Evolutionary conservation across 2,888 invertebrate genomes (phyloP), one percentile per base, ranked within the genome.

Genomic region (Lycia hirtaria): DNA sequence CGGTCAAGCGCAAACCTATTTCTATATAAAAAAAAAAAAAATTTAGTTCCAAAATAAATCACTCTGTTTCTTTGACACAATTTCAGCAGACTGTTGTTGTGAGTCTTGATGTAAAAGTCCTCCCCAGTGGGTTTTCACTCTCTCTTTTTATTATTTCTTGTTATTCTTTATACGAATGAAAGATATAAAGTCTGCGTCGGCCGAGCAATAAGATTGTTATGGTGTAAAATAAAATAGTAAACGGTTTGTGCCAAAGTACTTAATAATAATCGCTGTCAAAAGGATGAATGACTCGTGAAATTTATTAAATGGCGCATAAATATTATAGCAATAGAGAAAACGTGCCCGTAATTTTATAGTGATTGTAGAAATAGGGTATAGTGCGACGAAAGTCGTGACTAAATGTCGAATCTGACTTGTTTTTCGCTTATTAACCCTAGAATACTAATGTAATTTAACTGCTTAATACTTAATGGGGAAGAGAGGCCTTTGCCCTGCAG

Each of bases 141-240:
- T 53, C 53, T 41, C 40, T 6, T 49, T 58, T 58, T 58, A 58
- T 58, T 53, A 49, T 58, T 58, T 58, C 57, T 58, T 58, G 57
- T 58, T 52, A 49, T 53, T 48, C 52, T 49, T 58, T 52, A 58
- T 48, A 52, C 33, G 57, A 47, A 51, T 48, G 37, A 48, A 48
- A 48, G 57, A 58, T 58, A 60, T 56, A 60, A 64, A 64, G 45
- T 55, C 41, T 20, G 37, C 20, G 57, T 52, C 37, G 53, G 49
- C 50, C 43, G 7, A 35, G 56, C 40, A 33, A 44, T 64, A 56
- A 60, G 40, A 52, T 60, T 56, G 53, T 53, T 50, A 59, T 54
- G 56, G 53, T 24, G 47, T 37, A 17, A 57, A 57, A 41, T 57
- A 43, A 57, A 52, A 47, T 48, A 37, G 41, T 40, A 14, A 48